A percentile compares a stretch with the other conserved stretches of the same genome.
Conservation (phyloP, 2,797 vertebrate genomes). For the Pangasius mekongensis region DNA sequence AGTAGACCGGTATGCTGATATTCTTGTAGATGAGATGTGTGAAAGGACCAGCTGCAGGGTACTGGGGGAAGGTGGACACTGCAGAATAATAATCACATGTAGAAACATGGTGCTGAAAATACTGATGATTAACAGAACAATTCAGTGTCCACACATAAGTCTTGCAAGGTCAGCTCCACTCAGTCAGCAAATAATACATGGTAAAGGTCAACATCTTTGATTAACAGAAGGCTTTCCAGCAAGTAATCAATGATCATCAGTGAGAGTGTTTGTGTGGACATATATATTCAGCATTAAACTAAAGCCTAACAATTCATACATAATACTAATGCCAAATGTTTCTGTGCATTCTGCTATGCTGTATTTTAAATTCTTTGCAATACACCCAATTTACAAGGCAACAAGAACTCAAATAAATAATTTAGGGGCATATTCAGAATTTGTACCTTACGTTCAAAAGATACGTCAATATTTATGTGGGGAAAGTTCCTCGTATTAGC, state of each 20-base stretch:
- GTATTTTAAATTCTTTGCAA: neutral
- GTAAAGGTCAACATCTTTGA: neutral
- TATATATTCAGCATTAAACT: neutral
- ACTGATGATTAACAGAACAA: neutral
- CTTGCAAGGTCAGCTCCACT: neutral
- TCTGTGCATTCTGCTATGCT: neutral
- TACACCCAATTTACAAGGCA: neutral
- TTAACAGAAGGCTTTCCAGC: neutral
- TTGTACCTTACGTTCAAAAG: neutral
- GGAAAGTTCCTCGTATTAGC: neutral
- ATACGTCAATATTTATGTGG: neutral
- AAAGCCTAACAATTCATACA: neutral
- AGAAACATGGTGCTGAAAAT: constrained; percentile 36
- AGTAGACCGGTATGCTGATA: constrained; percentile 88
- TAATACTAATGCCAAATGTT: neutral
- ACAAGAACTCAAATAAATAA: neutral
- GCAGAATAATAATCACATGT: constrained; percentile 43
- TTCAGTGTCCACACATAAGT: neutral
- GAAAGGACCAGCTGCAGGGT: constrained; percentile 80
- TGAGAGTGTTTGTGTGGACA: neutral
- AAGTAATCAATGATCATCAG: neutral
- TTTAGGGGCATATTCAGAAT: neutral
- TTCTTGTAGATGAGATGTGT: constrained; percentile 89
- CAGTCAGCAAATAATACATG: neutral
- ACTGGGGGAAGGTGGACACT: constrained; percentile 80